Evolutionary conservation across 2,888 invertebrate genomes (phyloP).

Genomic region (Cheilosia urbana): DNA sequence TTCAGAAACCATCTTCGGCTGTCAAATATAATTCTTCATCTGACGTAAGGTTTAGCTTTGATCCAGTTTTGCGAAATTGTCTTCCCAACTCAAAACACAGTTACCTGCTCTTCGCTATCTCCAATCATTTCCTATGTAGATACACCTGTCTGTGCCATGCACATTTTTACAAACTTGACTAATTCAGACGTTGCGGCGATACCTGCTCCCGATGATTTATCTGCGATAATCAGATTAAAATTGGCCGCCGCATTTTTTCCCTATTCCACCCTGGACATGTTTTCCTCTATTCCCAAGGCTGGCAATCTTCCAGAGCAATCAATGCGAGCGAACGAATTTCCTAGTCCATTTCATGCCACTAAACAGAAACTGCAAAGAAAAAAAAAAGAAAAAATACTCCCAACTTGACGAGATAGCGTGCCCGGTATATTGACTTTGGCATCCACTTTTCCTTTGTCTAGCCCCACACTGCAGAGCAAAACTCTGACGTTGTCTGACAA

Average conservation of each 20-base stretch:
- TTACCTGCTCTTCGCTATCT: background rate
- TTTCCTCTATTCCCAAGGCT: background rate
- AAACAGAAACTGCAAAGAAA: background rate
- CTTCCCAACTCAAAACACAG: background rate
- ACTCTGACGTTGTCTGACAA: slow-evolving; percentile 57
- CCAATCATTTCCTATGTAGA: background rate
- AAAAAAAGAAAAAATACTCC: background rate
- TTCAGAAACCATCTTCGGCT: too few species aligned
- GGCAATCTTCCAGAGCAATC: slow-evolving; percentile 54
- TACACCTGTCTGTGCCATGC: background rate
- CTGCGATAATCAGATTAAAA: slow-evolving; percentile 31
- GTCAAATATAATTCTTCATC: too few species aligned
- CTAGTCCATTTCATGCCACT: slow-evolving; percentile 50
- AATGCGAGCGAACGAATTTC: slow-evolving; percentile 68
- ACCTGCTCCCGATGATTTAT: slow-evolving; percentile 27
- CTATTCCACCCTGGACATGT: slow-evolving; percentile 4
- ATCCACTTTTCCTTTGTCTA: slow-evolving; percentile 63
- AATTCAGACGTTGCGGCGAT: slow-evolving; percentile 24
- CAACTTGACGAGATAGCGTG: slow-evolving; percentile 52
- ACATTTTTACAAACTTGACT: slow-evolving; percentile 2
- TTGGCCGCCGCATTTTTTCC: slow-evolving; percentile 30
- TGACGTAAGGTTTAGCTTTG: too few species aligned
- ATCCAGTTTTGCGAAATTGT: too few species aligned
- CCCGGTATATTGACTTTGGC: slow-evolving; percentile 55
- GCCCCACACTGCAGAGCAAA: slow-evolving; percentile 11